Conservation (phyloP, 1,140 invertebrate genomes). For the Bemisia tabaci region DNA sequence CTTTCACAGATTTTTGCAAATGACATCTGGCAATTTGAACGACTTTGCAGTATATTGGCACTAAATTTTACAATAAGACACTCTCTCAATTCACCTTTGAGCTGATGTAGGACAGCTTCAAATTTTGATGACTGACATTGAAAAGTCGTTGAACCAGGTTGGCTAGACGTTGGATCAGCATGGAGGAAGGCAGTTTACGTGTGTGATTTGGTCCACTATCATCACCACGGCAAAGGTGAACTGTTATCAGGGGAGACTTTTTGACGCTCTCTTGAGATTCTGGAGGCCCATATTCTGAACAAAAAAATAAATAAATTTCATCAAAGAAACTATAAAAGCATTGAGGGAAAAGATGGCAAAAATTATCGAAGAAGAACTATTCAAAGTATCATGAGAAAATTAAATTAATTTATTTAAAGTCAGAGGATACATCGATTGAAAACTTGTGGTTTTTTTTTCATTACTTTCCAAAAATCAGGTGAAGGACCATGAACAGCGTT, state of each 20-base stretch:
- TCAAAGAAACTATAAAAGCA: too few species aligned
- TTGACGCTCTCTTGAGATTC: neutral
- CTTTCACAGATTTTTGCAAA: too few species aligned
- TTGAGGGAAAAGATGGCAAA: too few species aligned
- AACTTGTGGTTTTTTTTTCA: too few species aligned
- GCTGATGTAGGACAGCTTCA: neutral
- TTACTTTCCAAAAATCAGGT: too few species aligned
- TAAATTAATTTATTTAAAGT: too few species aligned
- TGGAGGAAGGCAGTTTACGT: neutral
- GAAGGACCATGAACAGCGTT: too few species aligned
- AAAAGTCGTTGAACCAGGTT: neutral
- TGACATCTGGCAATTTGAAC: neutral
- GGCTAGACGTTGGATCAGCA: neutral
- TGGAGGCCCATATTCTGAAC: neutral
- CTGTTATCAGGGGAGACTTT: neutral
- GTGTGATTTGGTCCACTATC: neutral
- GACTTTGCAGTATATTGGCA: neutral
- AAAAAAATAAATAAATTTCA: neutral
- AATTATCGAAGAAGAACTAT: too few species aligned
- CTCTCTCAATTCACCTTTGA: neutral
- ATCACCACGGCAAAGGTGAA: neutral
- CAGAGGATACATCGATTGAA: too few species aligned
- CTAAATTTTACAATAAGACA: neutral
- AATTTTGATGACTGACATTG: neutral
- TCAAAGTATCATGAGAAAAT: too few species aligned